A percentile compares a stretch with the other conserved stretches of the same genome.
Evolutionary conservation across 2,113 vertebrate species (phyloP).

Genomic region (Oreotragus oreotragus): DNA sequence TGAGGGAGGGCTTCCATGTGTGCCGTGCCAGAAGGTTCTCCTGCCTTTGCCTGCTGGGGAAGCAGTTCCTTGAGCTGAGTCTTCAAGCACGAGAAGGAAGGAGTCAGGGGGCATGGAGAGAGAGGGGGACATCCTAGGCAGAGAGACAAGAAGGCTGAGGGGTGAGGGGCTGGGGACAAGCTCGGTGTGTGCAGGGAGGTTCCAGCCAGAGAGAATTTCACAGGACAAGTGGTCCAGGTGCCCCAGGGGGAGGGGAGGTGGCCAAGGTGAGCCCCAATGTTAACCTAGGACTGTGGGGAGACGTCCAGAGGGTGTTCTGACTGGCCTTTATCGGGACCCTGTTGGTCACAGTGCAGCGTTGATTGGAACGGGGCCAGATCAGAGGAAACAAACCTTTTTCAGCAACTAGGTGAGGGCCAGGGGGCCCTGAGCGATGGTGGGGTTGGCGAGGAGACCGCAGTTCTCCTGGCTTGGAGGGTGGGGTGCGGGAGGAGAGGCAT

Average conservation of each 20-base stretch:
- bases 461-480: rapidly evolving
- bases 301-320: rapidly evolving
- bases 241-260: rapidly evolving
- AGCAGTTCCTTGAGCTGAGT: neutral
- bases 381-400: neutral
- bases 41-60: rapidly evolving
- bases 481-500: rapidly evolving
- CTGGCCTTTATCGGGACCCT: neutral
- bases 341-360: too few species aligned
- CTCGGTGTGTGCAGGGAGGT: rapidly evolving
- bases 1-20: neutral
- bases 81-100: neutral
- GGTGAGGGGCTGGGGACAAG: neutral
- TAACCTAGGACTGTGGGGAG: neutral
- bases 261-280: neutral
- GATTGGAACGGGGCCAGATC: neutral
- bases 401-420: neutral
- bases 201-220: neutral
- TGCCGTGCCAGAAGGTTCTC: neutral
- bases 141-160: rapidly evolving
- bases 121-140: neutral
- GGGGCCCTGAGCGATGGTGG: neutral
- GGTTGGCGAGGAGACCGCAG: neutral
- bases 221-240: neutral
- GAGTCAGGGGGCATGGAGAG: rapidly evolving